Evolutionary conservation across 2,888 invertebrate species (phyloP).

Genomic region (Diachrysia chrysitis): DNA sequence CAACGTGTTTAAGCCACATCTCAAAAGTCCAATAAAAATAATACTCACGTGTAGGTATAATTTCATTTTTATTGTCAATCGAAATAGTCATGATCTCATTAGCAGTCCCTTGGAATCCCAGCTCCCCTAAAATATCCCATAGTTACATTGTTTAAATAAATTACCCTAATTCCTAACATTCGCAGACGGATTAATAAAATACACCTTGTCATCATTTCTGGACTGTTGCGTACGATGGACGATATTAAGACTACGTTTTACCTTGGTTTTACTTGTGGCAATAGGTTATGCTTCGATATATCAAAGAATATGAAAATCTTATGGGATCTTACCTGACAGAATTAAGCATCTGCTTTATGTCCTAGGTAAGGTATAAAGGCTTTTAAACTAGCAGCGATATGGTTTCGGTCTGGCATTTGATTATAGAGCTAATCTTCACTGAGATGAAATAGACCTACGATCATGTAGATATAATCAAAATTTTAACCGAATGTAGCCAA

Average conservation of each 20-base stretch:
- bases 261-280: neutral
- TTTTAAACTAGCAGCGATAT: too few relatives aligned
- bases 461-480: too few relatives aligned
- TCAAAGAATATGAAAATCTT: too few relatives aligned
- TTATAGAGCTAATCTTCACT: too few relatives aligned
- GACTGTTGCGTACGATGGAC: neutral
- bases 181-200: constrained; percentile 29
- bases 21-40: constrained; percentile 23
- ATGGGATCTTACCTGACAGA: too few relatives aligned
- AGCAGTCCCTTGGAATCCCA: constrained; percentile 13
- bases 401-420: too few relatives aligned
- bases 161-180: constrained; percentile 28
- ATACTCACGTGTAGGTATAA: constrained; percentile 7
- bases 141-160: constrained; percentile 19
- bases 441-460: too few relatives aligned
- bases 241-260: constrained; percentile 7
- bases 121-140: constrained; percentile 22
- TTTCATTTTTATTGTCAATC: constrained; percentile 7
- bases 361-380: too few relatives aligned
- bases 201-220: constrained; percentile 16
- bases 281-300: too few relatives aligned
- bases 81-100: constrained; percentile 24
- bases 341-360: too few relatives aligned
- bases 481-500: too few relatives aligned
- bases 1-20: neutral